Base-by-base conservation (phyloP, 53 echinoderm and acorn worm genomes). In the Holothuria scabra region DNA sequence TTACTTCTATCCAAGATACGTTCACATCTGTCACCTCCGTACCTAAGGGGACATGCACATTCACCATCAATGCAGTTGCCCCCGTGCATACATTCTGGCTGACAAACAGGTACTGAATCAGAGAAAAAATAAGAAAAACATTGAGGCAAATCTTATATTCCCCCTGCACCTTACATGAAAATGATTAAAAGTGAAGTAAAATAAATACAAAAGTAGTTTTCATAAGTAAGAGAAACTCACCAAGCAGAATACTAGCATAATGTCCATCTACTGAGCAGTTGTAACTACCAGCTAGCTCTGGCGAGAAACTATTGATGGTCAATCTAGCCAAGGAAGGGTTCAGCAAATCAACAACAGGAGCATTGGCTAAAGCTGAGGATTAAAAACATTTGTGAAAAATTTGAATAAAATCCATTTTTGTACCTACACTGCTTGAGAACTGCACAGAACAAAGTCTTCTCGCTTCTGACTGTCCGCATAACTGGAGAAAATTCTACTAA, bases 221-320 rank as follows among this genome's bases (percentile, higher is more conserved):
- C 5, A 9, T 28, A 1, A 13, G 5, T 1, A 31, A 5, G 14
- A 26, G 9, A 61, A 60, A 88, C 94, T 94, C 86, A 94, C 94
- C 82, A 31, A 95, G 89, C 26, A 83, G 82, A 26, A 93, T 93
- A 41, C 83, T 84, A n/a, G 82, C 83, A 16, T 85, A 75, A 64
- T 86, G 87, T n/a, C 79, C 85, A 14, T 91, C 95, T 16, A 89
- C 89, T 14, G 91, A 74, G 84, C 95, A 95, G 74, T 93, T 95
- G 79, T 95, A 95, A 28, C 69, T 88, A 11, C 95, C 95, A 0
- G 89, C 75, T 32, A 86, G 82, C 7, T 67, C 76, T 24, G 91
- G 89, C 8, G 88, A 84, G 78, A 95, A 87, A 46, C 87, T 89
- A 8, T 72, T 60, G 35, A 95, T 76, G 8, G 93, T 89, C 8